These are phyloP conservation scores for Ahaetulla prasina DNA, from an alignment of 2,113 vertebrate genomes.

Conservation along the genomic window DNA sequence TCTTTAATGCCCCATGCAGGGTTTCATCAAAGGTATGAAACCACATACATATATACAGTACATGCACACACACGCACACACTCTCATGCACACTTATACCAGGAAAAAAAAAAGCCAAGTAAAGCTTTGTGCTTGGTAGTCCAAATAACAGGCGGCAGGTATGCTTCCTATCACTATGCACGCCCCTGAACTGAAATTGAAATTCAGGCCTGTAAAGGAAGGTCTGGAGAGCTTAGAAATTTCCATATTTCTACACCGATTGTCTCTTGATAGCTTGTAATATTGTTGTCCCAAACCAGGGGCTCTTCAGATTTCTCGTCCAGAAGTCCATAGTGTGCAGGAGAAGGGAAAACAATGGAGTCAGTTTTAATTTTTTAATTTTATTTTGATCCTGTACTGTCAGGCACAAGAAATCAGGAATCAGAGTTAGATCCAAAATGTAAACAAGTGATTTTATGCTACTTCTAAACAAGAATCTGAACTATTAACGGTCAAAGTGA, in stretches of 20 bases:
- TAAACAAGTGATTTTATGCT: neutral
- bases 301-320: neutral
- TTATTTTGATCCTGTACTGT: neutral
- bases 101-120: conserved; percentile 52
- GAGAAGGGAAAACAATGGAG: neutral
- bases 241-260: neutral
- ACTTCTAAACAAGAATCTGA: neutral
- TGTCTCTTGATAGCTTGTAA: neutral
- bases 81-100: neutral
- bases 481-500: neutral
- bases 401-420: neutral
- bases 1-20: conserved; percentile 66
- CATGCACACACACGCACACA: conserved; percentile 28
- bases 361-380: neutral
- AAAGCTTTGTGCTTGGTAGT: conserved; percentile 51
- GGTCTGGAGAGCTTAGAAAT: conserved; percentile 36
- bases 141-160: conserved; percentile 44
- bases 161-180: conserved; percentile 24
- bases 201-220: conserved; percentile 36
- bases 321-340: neutral
- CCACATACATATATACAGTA: conserved; percentile 59
- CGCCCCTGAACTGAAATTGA: conserved; percentile 21
- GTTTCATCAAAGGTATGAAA: conserved; percentile 75
- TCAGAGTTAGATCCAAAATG: neutral
- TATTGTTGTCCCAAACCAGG: neutral